Evolutionary conservation across 2,888 invertebrate species (phyloP), one percentile per base, ranked within the genome.

Genomic region (Drosophila suboccidentalis): DNA sequence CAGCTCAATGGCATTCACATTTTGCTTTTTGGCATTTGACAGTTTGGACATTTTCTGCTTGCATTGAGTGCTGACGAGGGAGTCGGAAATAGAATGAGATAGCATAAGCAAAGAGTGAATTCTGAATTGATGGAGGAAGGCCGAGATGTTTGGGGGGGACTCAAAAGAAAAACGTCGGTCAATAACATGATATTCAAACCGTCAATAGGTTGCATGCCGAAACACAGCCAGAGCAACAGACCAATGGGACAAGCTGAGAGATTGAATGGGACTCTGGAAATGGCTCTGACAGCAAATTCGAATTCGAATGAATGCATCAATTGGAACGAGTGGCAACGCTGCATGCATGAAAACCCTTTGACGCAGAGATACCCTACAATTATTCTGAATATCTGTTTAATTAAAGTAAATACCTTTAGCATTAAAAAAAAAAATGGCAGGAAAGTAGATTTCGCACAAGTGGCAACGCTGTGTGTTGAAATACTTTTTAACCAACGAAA

Each of bases 11-110:
- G 63, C 70, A 75, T 72, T 72, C 84, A 78, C 87, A 86, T 88
- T 84, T 86, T 72, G 81, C 87, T 78, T 87, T 84, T 85, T 81
- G 87, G 81, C 81, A 88, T 89, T 88, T 85, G 84, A 85, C 89
- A 89, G 84, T 73, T 88, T 89, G 70, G 87, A 85, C 89, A 76
- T 88, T 86, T 84, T 75, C 83, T 75, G 75, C 72, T 81, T 78
- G 82, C 72, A 67, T 78, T 75, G 84, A 75, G 66, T 71, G 66
- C 64, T 51, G 78, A 55, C 75, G 64, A 41, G 62, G 74, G 57
- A 50, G 32, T 39, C 32, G 47, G 36, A 51, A 41, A 47, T 36
- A 34, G 47, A 53, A 50, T 32, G 54, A 32, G 54, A 61, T n/a
- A 47, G 53, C 61, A 38, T 10, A 22, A 4, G n/a, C 41, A 46